Percentiles rank a stretch among this genome's conserved stretches.
Conservation (phyloP, 2,888 invertebrate genomes). For the Melikaiella ostensackeni region DNA sequence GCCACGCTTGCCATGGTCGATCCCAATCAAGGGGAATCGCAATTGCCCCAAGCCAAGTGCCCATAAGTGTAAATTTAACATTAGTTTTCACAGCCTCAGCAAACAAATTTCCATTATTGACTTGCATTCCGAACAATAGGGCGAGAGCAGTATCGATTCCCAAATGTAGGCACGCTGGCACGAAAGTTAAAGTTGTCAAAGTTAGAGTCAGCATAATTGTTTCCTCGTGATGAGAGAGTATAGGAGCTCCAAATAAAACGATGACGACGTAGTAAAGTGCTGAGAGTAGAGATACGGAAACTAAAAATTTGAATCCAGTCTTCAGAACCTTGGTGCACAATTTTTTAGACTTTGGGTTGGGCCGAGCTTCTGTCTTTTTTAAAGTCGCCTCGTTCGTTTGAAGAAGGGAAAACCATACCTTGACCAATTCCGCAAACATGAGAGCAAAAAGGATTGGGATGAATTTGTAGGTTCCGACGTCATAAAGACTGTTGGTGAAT, state of each 20-base stretch:
- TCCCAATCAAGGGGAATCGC: slow-evolving; percentile 96
- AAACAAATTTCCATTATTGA: slow-evolving; percentile 73
- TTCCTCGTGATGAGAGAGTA: slow-evolving; percentile 82
- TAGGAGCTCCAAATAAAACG: slow-evolving; percentile 84
- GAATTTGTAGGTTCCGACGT: slow-evolving; percentile 80
- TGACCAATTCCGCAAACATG: slow-evolving; percentile 79
- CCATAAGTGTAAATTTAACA: slow-evolving; percentile 82
- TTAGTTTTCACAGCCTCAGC: slow-evolving; percentile 80
- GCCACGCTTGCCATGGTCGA: slow-evolving; percentile 91
- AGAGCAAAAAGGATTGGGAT: slow-evolving; percentile 73
- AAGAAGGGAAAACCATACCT: slow-evolving; percentile 73
- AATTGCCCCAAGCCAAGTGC: slow-evolving; percentile 91
- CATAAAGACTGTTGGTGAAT: slow-evolving; percentile 80
- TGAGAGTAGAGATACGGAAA: slow-evolving; percentile 78
- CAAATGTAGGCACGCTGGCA: slow-evolving; percentile 82
- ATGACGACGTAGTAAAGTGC: slow-evolving; percentile 81
- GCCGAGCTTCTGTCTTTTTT: slow-evolving; percentile 70
- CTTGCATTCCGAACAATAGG: slow-evolving; percentile 79
- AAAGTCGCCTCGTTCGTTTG: slow-evolving; percentile 62
- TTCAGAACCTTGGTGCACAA: slow-evolving; percentile 77
- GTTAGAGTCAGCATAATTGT: slow-evolving; percentile 83
- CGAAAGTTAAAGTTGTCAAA: slow-evolving; percentile 81
- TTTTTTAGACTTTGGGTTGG: slow-evolving; percentile 74
- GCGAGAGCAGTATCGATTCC: slow-evolving; percentile 81
- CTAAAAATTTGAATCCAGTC: slow-evolving; percentile 79